Evolutionary conservation across 2,888 invertebrate genomes (phyloP).

Genomic region (Emmelina monodactyla): DNA sequence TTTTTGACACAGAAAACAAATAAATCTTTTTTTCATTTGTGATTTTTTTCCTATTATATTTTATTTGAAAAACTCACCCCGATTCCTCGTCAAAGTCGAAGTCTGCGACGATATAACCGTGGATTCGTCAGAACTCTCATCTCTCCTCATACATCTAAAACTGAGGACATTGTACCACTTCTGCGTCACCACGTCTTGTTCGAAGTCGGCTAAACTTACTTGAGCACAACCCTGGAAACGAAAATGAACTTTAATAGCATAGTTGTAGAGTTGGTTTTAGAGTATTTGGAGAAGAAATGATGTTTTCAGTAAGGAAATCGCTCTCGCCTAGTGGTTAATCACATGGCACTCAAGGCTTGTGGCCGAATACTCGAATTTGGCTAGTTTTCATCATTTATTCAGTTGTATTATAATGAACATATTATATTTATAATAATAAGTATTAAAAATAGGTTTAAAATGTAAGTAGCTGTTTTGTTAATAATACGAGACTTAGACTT

Average conservation of each 20-base stretch:
- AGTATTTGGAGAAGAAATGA: background rate
- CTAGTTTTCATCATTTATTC: conserved; percentile 63
- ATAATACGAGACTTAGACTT: too few species aligned
- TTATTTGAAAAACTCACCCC: conserved; percentile 53
- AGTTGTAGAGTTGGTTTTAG: too few species aligned
- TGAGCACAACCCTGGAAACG: conserved; percentile 86
- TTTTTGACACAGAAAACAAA: too few species aligned
- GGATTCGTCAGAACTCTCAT: conserved; percentile 96
- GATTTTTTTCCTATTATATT: too few species aligned
- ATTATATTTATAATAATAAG: too few species aligned
- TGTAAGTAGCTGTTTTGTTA: too few species aligned
- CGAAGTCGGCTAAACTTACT: conserved; percentile 95
- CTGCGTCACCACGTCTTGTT: conserved; percentile 77
- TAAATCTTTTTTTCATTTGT: too few species aligned
- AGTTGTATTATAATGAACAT: too few species aligned
- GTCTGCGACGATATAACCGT: conserved; percentile 97
- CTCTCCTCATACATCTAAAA: conserved; percentile 65
- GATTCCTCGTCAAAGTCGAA: conserved; percentile 92
- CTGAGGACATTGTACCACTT: conserved; percentile 97
- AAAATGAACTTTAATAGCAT: conserved; percentile 15
- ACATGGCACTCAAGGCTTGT: conserved; percentile 56
- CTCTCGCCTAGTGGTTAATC: conserved; percentile 50
- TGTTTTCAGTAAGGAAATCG: conserved; percentile 26
- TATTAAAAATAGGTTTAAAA: too few species aligned
- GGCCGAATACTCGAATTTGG: conserved; percentile 64